A percentile compares a stretch with the other conserved stretches of the same genome.
Conservation (phyloP, 2,113 vertebrate genomes). For the human (Homo sapiens) region DNA sequence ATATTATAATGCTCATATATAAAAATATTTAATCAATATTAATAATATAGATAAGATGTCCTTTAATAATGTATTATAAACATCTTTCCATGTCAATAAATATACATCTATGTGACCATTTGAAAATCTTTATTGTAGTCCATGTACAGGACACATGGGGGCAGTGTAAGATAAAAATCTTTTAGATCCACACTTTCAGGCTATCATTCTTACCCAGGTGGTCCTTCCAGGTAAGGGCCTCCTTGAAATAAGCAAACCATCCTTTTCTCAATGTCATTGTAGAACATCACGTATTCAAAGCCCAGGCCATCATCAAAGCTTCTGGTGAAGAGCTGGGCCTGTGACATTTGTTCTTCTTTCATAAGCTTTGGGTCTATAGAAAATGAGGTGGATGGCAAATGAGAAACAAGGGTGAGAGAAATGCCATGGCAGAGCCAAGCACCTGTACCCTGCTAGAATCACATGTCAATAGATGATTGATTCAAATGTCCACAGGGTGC, state of each 20-base stretch:
- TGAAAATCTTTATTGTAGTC: not conserved
- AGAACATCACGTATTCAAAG: constrained; percentile 91
- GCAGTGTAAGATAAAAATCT: not conserved
- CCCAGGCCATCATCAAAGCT: constrained; percentile 84
- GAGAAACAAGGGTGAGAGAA: not conserved
- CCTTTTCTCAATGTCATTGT: constrained; percentile 83
- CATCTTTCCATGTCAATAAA: not conserved
- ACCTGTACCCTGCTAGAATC: not conserved
- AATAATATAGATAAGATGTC: not conserved
- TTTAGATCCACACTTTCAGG: not conserved
- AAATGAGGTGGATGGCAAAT: not conserved
- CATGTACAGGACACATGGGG: not conserved
- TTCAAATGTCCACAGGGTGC: not conserved
- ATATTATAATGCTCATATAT: not conserved
- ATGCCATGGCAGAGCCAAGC: not conserved
- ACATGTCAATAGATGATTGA: not conserved
- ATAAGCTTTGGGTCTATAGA: not conserved
- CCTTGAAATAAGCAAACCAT: constrained; percentile 87
- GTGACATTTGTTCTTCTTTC: not conserved
- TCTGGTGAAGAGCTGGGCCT: constrained; percentile 82
- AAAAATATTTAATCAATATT: not conserved
- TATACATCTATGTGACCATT: not conserved
- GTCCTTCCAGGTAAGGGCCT: constrained; percentile 89
- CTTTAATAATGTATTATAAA: not conserved
- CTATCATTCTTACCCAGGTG: constrained; percentile 85